Base-by-base conservation (phyloP, 2,797 vertebrate species). In the Champsocephalus esox region DNA sequence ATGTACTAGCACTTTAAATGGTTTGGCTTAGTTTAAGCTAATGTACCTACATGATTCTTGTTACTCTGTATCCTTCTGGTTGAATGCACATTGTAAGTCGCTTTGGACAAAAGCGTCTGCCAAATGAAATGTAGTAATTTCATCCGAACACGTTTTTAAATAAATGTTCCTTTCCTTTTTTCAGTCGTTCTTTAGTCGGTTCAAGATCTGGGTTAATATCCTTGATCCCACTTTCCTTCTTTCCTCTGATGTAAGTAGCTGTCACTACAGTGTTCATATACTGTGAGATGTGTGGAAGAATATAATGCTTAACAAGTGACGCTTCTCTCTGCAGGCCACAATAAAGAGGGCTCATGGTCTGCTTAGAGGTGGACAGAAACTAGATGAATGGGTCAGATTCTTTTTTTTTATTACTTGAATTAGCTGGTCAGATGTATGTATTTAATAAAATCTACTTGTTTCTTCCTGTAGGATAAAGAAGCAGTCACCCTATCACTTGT, bases 171-270 rank as follows among this genome's bases (percentile, higher is more conserved):
- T 70, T 34, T 64, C 1, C 17, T 74, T 1, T 56, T 66, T 74
- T 3, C 73, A 95, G 95, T 87, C 90, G 61, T 90, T 95, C 52
- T 7, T 93, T 57, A 70, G 84, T 41, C 92, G 95, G 17, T 24
- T 95, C 0, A 45, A 66, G 67, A 88, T 90, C 38, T 95, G 95
- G 94, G 1, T 78, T 6, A 49, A 81, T 45, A 76, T 95, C 11
- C 89, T 95, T 24, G 91, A 95, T 78, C 93, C 93, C 28, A 34
- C 12, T 1, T 63, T 48, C 24, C 75, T 94, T 69, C 74, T 94
- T 28, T 77, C 82, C 48, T 90, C 92, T 77, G 78, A 93, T 71
- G 95, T 95, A 62, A 92, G 94, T 83, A 51, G 9, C 50, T 34
- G 21, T 50, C 1, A 9, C 17, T 55, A 1, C 70, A 17, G 9